These are phyloP conservation scores for Andrena haemorrhoa DNA, from an alignment of 2,888 invertebrate genomes.

Conservation along the genomic window DNA sequence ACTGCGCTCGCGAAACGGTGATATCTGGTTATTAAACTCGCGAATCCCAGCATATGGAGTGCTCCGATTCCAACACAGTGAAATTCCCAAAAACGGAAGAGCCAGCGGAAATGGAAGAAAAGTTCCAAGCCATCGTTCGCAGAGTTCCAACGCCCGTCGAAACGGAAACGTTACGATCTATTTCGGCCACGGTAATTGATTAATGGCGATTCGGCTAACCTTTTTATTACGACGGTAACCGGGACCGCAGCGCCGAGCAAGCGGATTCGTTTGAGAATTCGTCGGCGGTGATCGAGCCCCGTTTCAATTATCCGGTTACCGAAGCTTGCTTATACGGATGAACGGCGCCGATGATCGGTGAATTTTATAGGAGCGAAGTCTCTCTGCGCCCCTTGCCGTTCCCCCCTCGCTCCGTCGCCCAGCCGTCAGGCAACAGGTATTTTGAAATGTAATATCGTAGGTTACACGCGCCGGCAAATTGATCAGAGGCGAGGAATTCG, in stretches of 20 bases:
- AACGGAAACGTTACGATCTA: background rate
- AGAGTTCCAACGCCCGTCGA: too few species aligned
- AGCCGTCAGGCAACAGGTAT: slow-evolving; percentile 58
- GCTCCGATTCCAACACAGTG: too few species aligned
- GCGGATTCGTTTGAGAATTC: slow-evolving; percentile 28
- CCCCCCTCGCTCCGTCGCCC: background rate
- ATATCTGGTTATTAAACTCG: too few species aligned
- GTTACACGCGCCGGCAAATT: slow-evolving; percentile 12
- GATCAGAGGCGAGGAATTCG: slow-evolving; percentile 46
- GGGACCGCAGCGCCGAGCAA: background rate
- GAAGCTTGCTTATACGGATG: slow-evolving; percentile 43
- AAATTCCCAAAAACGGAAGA: too few species aligned
- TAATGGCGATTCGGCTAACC: background rate
- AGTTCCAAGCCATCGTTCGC: too few species aligned
- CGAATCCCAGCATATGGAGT: too few species aligned
- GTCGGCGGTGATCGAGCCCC: slow-evolving; percentile 10
- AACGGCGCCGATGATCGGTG: slow-evolving; percentile 25
- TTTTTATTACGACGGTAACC: background rate
- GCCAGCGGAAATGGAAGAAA: too few species aligned
- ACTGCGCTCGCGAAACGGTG: too few species aligned
- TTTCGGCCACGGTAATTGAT: background rate
- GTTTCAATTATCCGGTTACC: slow-evolving; percentile 49
- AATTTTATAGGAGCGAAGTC: slow-evolving; percentile 43
- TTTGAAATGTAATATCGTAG: slow-evolving; percentile 50
- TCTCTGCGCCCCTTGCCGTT: too few species aligned